Evolutionary conservation across 2,113 vertebrate genomes (phyloP).

Genomic region (Sialia sialis): DNA sequence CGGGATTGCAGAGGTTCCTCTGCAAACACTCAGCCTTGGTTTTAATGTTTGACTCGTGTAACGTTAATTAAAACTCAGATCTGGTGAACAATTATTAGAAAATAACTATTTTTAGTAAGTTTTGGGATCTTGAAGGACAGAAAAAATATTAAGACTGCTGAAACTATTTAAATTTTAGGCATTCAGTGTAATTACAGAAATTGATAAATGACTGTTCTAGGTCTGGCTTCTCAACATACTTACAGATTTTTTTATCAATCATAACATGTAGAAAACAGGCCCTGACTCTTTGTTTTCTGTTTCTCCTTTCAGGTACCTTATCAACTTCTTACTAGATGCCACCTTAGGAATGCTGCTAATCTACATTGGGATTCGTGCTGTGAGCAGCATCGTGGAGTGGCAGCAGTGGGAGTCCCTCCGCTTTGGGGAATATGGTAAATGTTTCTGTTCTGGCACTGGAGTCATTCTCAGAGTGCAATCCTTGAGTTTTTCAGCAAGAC

Average conservation of each 20-base stretch:
- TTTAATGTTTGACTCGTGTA: accelerated
- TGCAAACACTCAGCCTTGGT: neutral
- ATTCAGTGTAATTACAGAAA: neutral
- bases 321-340: conserved; percentile 96
- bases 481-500: neutral
- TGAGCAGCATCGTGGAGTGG: conserved; percentile 93
- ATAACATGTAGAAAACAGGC: neutral
- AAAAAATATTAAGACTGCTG: neutral
- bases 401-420: conserved; percentile 95
- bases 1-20: neutral
- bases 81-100: neutral
- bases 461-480: neutral
- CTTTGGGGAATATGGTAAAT: conserved; percentile 96
- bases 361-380: conserved; percentile 86
- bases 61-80: neutral
- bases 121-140: neutral
- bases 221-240: neutral
- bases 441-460: neutral
- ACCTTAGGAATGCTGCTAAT: conserved; percentile 96
- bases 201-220: neutral
- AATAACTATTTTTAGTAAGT: neutral
- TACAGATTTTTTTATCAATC: neutral
- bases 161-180: neutral
- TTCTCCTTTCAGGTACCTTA: conserved; percentile 87
- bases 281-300: neutral